Base-by-base conservation (phyloP, 2,113 vertebrate genomes). In the Thamnophis sirtalis region DNA sequence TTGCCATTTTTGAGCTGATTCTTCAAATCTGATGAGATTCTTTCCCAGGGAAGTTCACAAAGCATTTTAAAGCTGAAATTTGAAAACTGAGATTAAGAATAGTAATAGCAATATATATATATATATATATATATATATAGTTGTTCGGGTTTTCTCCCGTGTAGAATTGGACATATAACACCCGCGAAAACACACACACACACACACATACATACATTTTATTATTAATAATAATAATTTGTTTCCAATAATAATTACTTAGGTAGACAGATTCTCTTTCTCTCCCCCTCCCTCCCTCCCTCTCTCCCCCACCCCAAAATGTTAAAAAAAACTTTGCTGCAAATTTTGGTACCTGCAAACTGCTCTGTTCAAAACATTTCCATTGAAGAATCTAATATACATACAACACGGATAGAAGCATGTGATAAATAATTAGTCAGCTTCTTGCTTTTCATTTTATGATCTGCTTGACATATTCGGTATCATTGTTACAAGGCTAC, bases 381-480 rank as follows among this genome's bases (percentile, higher is more conserved):
- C 5, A 87, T 33, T 3, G 28, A 13, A 53, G 26, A n/a, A 87
- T 68, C 6, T 28, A 53, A 48, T 33, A 68, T 68, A 48, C 51
- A 87, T 24, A 5, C 28, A 48, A 19, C 11, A 49, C 33, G 58
- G 38, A 73, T 3, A 2, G 38, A 68, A 68, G 55, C 49, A 93
- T 19, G 49, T 68, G 91, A 68, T 91, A 91, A 91, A n/a, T 63
- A 91, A 91, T 91, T 91, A 87, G 24, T 22, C 50, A 68, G 7
- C 49, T 91, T 87, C 55, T 87, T 8, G 7, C 10, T 51, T 87
- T 87, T 38, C 48, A 91, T 87, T 73, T 87, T 50, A 68, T 87
- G 85, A 91, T 91, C 49, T 17, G 49, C 90, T 87, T 91, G 84
- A 91, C 7, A 33, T 91, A 43, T 28, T 54, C 48, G 63, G 38